A percentile compares a stretch with the other conserved stretches of the same genome.
Conservation (phyloP, 1,140 invertebrate genomes). For the Drosophila punjabiensis region DNA sequence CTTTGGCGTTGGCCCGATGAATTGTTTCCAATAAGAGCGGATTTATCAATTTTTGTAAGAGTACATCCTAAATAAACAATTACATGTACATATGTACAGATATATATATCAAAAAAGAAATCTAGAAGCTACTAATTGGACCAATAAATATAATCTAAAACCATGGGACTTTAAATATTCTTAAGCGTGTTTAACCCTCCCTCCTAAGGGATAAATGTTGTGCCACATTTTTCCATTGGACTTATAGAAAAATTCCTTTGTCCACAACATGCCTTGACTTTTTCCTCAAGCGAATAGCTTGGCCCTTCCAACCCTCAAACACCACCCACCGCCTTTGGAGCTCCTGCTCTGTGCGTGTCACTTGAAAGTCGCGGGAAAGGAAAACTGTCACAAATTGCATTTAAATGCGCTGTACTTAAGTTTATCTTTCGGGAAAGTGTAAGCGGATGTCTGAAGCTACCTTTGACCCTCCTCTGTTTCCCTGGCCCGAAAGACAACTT, state of each 20-base stretch:
- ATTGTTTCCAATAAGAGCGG: neutral
- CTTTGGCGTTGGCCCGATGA: neutral
- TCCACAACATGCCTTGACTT: conserved; percentile 48
- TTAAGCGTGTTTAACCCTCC: neutral
- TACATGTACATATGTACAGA: neutral
- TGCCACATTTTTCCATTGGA: conserved; percentile 28
- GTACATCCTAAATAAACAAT: neutral
- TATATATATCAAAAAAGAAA: neutral
- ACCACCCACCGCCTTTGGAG: neutral
- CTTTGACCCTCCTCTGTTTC: neutral
- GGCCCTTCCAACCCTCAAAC: neutral
- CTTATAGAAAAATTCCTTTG: conserved; percentile 63
- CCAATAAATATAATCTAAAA: neutral
- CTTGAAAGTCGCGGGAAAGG: conserved; percentile 61
- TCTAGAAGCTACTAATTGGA: neutral
- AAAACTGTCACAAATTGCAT: conserved; percentile 77
- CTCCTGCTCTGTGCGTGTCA: conserved; percentile 54
- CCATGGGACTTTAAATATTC: neutral
- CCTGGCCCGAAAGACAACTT: conserved; percentile 21
- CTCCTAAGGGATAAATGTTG: neutral
- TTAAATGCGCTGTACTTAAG: conserved; percentile 67
- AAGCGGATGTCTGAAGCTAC: conserved; percentile 25
- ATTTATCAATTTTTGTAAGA: neutral
- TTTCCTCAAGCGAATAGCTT: conserved; percentile 20
- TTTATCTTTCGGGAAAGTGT: conserved; percentile 54